These are phyloP conservation scores for Spongilla lacustris DNA, from an alignment of 37 sponge, comb jelly and placozoan genomes.

Conservation along the genomic window DNA sequence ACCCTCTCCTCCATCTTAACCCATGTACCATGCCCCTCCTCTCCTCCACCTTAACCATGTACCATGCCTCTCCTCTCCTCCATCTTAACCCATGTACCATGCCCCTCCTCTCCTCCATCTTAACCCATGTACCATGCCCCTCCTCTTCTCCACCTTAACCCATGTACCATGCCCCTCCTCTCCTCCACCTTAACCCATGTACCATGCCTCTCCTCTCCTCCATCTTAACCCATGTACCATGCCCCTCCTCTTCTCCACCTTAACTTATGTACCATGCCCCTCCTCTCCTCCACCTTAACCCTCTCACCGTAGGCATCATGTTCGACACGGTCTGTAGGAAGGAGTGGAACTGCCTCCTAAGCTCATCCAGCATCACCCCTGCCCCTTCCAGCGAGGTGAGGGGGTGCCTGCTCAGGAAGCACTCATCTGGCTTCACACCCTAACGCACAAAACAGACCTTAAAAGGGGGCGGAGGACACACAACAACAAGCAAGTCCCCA, in stretches of 20 bases:
- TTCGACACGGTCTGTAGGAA: slow-evolving; percentile 74
- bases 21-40: too few relatives aligned
- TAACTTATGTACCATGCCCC: too few relatives aligned
- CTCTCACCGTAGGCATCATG: slow-evolving; percentile 68
- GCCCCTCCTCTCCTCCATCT: neutral
- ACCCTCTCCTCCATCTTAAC: too few relatives aligned
- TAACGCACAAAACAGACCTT: neutral
- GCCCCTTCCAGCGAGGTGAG: slow-evolving; percentile 77
- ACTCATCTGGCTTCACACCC: slow-evolving; percentile 46
- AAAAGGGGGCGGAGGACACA: too few relatives aligned
- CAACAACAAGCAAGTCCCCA: slow-evolving; percentile 14
- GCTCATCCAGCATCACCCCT: slow-evolving; percentile 46
- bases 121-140: neutral
- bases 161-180: neutral
- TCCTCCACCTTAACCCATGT: neutral
- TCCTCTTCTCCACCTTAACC: neutral
- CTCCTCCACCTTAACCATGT: neutral
- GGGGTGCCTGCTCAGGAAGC: slow-evolving; percentile 71
- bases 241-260: too few relatives aligned
- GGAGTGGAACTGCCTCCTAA: slow-evolving; percentile 79
- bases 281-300: neutral
- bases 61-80: too few relatives aligned
- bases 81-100: too few relatives aligned
- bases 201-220: too few relatives aligned
- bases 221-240: too few relatives aligned